Conservation (phyloP, 2,888 invertebrate genomes). For the Gymnocheta viridis region DNA sequence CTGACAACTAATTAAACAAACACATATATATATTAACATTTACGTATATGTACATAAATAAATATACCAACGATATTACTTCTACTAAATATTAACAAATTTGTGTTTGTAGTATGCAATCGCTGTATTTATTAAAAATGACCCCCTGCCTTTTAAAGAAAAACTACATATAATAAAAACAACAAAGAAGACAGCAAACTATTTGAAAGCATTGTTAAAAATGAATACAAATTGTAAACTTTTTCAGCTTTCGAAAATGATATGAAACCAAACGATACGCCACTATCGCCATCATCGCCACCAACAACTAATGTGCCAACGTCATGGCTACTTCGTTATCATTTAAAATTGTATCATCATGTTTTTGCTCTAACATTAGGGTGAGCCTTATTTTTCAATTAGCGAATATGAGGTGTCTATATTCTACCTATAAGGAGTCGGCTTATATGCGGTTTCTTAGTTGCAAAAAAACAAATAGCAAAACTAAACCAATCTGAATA, state of each 20-base stretch:
- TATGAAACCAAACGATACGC: neutral
- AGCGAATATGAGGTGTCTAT: no score
- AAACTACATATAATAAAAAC: neutral
- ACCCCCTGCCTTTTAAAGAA: constrained; percentile 2
- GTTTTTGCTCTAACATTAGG: constrained; percentile 25
- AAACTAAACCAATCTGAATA: no score
- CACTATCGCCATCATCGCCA: neutral
- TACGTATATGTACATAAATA: neutral
- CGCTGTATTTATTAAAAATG: neutral
- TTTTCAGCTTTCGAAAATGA: constrained; percentile 50
- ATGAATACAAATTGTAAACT: constrained; percentile 48
- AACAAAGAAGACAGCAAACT: constrained; percentile 5
- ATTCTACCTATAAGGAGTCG: no score
- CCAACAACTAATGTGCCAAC: neutral
- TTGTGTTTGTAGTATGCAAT: neutral
- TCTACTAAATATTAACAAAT: neutral
- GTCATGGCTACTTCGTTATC: constrained; percentile 19
- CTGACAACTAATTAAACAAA: constrained; percentile 40
- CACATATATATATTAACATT: neutral
- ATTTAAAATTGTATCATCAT: constrained; percentile 6
- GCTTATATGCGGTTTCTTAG: no score
- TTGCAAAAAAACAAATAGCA: no score
- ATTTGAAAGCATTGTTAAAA: constrained; percentile 35
- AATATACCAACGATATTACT: neutral
- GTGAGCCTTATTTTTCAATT: neutral